These are phyloP conservation scores for Troglohyphantes excavatus DNA, from an alignment of 2,888 invertebrate species.

Conservation along the genomic window DNA sequence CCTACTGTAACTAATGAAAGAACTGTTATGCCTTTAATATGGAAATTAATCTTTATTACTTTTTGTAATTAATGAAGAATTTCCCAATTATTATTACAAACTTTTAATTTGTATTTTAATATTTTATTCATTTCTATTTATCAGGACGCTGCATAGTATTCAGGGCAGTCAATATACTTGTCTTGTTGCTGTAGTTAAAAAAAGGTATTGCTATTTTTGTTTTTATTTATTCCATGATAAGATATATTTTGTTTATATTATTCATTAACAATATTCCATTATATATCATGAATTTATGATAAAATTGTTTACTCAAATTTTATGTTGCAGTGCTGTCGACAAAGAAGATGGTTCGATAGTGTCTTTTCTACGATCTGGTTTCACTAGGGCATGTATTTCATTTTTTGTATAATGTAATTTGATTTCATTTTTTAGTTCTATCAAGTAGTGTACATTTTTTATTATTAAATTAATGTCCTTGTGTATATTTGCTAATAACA, in stretches of 20 bases:
- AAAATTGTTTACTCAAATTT: constrained; percentile 13
- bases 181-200: constrained; percentile 92
- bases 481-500: too few species aligned
- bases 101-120: too few species aligned
- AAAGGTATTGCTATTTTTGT: constrained; percentile 86
- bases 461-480: too few species aligned
- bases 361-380: constrained; percentile 91
- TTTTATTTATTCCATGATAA: background rate
- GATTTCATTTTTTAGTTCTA: background rate
- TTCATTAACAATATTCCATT: too few species aligned
- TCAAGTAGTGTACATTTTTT: background rate
- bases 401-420: too few species aligned
- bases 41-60: too few species aligned
- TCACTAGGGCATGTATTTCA: constrained; percentile 88
- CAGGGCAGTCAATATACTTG: constrained; percentile 84
- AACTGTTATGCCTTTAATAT: too few species aligned
- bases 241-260: too few species aligned
- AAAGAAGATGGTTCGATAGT: constrained; percentile 91
- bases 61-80: too few species aligned
- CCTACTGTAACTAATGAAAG: too few species aligned
- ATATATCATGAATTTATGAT: too few species aligned
- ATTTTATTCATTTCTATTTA: constrained; percentile 64
- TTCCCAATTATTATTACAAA: too few species aligned
- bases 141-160: constrained; percentile 88
- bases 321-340: constrained; percentile 88